A percentile compares a stretch with the other conserved stretches of the same genome.
Evolutionary conservation across 2,888 invertebrate species (phyloP).

Genomic region (Oxycera nigricornis): DNA sequence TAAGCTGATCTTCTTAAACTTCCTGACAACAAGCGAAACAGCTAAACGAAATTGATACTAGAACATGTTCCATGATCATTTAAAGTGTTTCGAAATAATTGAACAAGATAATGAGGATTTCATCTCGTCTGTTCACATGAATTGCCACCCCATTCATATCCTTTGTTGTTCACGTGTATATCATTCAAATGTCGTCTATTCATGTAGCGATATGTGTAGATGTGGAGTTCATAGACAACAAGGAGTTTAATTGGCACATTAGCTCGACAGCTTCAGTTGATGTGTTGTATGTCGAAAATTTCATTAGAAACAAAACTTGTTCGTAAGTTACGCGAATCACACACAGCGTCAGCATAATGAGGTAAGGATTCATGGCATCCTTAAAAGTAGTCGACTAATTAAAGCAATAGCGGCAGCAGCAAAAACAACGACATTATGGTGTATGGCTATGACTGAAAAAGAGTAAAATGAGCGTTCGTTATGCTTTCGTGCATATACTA

Average conservation of each 20-base stretch:
- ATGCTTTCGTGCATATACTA: no score
- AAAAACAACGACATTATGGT: not conserved
- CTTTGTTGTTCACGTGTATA: no score
- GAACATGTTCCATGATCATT: not conserved
- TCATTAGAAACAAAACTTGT: slow-evolving; percentile 34
- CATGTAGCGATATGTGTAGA: not conserved
- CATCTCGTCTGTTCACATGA: slow-evolving; percentile 40
- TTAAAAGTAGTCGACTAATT: slow-evolving; percentile 45
- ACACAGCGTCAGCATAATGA: slow-evolving; percentile 34
- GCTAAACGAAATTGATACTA: not conserved
- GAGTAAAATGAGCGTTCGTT: no score
- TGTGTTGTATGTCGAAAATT: slow-evolving; percentile 30
- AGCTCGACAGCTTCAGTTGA: slow-evolving; percentile 20
- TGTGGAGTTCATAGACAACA: not conserved
- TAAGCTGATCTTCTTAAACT: no score
- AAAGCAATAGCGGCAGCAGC: slow-evolving; percentile 18
- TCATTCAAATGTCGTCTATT: not conserved
- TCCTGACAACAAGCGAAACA: no score
- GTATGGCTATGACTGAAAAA: no score
- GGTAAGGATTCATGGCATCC: slow-evolving; percentile 26
- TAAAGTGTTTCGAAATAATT: slow-evolving; percentile 41
- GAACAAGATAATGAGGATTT: slow-evolving; percentile 46
- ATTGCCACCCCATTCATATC: slow-evolving; percentile 16
- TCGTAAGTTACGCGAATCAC: slow-evolving; percentile 40
- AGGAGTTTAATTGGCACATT: slow-evolving; percentile 44